Base-by-base conservation (phyloP, 92 coral and sea anemone genomes). In the Parazoanthus swiftii region DNA sequence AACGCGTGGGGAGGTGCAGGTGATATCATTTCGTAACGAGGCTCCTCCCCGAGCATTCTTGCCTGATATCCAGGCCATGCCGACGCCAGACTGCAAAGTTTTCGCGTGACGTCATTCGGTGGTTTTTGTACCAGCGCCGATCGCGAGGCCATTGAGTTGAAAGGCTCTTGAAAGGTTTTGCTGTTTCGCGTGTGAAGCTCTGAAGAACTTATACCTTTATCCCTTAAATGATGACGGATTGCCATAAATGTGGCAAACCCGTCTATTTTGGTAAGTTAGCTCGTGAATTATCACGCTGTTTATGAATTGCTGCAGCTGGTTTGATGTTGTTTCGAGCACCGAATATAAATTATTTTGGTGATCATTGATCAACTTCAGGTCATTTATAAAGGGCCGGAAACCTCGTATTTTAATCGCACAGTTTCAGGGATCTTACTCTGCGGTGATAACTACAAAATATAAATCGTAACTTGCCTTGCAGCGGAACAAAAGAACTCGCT, bases 401-500 rank as follows among this genome's bases (percentile, higher is more conserved):
- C 33, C 23, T 37, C 72, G 70, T 23, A 63, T 23, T 63, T 63
- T 63, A 23, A 63, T 6, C n/a, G 26, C 21, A 63, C 70, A 14
- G 70, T 63, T 23, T 44, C 54, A 43, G 58, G 51, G 66, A 25
- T 51, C n/a, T 81, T 26, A 88, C 79, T 42, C 10, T 14, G 13
- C 68, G 35, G 71, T 23, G 23, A 39, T 86, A n/a, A 37, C 2
- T 21, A 42, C 51, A 42, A 84, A 9, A 16, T 16, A 3, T 70
- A 48, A 44, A 21, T 37, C 48, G 8, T 79, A 48, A 25, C 72
- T 76, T 67, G 0, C 39, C 26, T 90, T 90, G 35, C 89, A 96
- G 99, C 99, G 82, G 99, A 96, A 68, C 99, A 96, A 89, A 93
- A 93, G 89, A 92, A 96, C 85, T 96, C 99, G 14, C 89, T 97